These are phyloP conservation scores for Melanostoma scalare DNA, from an alignment of 2,888 invertebrate species.

Conservation along the genomic window DNA sequence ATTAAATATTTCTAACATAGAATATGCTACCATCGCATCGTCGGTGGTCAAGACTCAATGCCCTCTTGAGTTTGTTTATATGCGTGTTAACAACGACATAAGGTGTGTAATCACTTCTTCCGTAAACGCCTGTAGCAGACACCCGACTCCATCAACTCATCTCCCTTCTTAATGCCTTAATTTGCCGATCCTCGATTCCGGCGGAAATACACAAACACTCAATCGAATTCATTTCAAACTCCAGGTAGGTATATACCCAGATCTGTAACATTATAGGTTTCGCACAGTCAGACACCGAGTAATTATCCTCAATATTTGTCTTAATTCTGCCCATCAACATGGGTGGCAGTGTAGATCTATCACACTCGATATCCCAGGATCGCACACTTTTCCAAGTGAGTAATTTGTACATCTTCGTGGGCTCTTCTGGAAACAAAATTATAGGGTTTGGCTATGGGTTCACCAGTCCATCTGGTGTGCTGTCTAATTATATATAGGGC, in stretches of 20 bases:
- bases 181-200: slow-evolving; percentile 56
- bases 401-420: slow-evolving; percentile 29
- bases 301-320: slow-evolving; percentile 56
- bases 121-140: slow-evolving; percentile 62
- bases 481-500: slow-evolving; percentile 59
- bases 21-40: background rate
- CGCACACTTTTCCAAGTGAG: slow-evolving; percentile 24
- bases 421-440: slow-evolving; percentile 42
- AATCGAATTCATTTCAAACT: background rate
- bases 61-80: slow-evolving; percentile 37
- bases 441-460: slow-evolving; percentile 40
- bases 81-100: slow-evolving; percentile 35
- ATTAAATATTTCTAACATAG: background rate
- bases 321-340: slow-evolving; percentile 54
- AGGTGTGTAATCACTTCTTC: slow-evolving; percentile 56
- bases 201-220: slow-evolving; percentile 36
- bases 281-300: slow-evolving; percentile 32
- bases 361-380: slow-evolving; percentile 2
- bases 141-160: slow-evolving; percentile 22
- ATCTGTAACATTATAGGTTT: slow-evolving; percentile 54
- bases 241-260: slow-evolving; percentile 44
- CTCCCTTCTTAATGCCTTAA: slow-evolving; percentile 34
- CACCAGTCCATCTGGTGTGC: slow-evolving; percentile 37
- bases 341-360: slow-evolving; percentile 43
- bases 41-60: slow-evolving; percentile 30